Conservation (phyloP, 2,797 vertebrate species). For the Coccyzus lansbergi region DNA sequence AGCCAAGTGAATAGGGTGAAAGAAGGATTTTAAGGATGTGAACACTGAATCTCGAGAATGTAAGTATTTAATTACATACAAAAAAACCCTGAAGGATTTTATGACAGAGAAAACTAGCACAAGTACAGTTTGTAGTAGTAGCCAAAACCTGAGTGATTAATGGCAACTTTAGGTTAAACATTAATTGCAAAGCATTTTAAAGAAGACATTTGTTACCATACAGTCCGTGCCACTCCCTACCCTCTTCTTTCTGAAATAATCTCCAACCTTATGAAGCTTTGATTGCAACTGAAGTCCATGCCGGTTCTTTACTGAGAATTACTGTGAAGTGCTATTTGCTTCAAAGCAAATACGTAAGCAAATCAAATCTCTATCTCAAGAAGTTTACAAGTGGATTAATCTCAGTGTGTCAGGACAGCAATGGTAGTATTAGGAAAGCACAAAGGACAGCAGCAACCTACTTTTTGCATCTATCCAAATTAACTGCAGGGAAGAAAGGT, state of each 20-base stretch:
- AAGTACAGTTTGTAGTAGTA: neutral
- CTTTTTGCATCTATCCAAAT: neutral
- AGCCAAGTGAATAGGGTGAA: neutral
- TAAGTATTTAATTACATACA: neutral
- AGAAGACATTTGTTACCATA: neutral
- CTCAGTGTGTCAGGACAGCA: neutral
- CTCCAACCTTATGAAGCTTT: neutral
- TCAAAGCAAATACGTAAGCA: neutral
- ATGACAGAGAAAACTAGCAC: neutral
- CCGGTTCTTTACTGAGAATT: neutral
- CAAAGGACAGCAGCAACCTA: neutral
- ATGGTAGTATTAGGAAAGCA: neutral
- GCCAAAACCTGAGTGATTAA: neutral
- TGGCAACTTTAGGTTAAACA: conserved; percentile 28
- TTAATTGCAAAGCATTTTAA: neutral
- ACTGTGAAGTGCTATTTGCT: neutral
- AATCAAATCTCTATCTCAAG: neutral
- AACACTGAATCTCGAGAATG: neutral
- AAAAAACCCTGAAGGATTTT: neutral
- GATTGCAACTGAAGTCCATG: neutral
- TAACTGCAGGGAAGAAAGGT: neutral
- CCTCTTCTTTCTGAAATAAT: neutral
- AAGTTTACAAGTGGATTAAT: neutral
- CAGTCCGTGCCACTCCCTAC: neutral
- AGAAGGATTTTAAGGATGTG: neutral